Percentiles rank a stretch among this genome's conserved stretches.
These are phyloP conservation scores for Sinocyclocheilus anophthalmus DNA, from an alignment of 2,113 vertebrate genomes.

Conservation along the genomic window DNA sequence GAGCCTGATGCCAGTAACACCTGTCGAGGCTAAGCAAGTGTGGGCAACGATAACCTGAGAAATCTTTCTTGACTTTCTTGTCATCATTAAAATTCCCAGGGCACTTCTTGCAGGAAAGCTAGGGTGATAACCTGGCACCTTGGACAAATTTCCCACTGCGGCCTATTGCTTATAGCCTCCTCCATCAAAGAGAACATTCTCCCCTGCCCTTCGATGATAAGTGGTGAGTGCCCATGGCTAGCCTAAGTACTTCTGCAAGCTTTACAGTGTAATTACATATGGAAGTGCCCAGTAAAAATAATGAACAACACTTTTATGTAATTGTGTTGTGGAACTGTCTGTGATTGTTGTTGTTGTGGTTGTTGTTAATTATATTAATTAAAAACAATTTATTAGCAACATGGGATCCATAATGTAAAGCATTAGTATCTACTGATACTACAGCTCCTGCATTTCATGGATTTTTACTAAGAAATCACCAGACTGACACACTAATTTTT, in stretches of 20 bases:
- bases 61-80: constrained; percentile 20
- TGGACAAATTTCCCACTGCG: constrained; percentile 21
- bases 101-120: constrained; percentile 31
- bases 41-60: constrained; percentile 16
- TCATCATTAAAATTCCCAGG: constrained; percentile 27
- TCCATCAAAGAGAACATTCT: constrained; percentile 39
- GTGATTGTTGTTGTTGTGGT: constrained; percentile 9
- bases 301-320: constrained; percentile 30
- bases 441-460: not conserved
- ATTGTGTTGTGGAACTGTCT: constrained; percentile 4
- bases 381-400: constrained; percentile 15
- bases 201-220: constrained; percentile 10
- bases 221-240: constrained; percentile 22
- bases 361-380: constrained; percentile 26
- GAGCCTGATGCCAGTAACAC: not conserved
- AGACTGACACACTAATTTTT: constrained; percentile 2
- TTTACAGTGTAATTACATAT: constrained; percentile 19
- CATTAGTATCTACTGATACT: not conserved
- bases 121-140: constrained; percentile 30
- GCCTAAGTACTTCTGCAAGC: not conserved
- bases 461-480: not conserved
- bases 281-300: not conserved
- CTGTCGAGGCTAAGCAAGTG: not conserved
- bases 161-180: constrained; percentile 25
- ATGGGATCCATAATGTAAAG: constrained; percentile 14